Evolutionary conservation across 1,140 invertebrate species (phyloP).

Genomic region (Drosophila saltans): DNA sequence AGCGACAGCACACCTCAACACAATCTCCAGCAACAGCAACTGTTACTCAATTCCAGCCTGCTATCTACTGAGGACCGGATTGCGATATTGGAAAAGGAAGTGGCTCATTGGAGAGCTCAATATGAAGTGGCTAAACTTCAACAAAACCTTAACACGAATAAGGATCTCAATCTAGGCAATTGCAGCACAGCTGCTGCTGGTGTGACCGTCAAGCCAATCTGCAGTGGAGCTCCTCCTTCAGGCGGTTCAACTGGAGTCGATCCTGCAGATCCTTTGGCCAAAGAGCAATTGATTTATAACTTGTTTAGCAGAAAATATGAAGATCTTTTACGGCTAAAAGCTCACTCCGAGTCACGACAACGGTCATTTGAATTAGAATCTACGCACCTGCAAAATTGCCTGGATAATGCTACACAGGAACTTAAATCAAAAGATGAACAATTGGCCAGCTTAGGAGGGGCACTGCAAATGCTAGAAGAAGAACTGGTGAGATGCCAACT

Average conservation of each 20-base stretch:
- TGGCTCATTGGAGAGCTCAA: constrained; percentile 85
- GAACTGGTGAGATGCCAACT: constrained; percentile 82
- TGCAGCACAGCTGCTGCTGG: constrained; percentile 76
- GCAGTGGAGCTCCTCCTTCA: constrained; percentile 48
- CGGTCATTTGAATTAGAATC: constrained; percentile 67
- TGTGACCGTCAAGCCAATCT: constrained; percentile 55
- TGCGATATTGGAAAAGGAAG: constrained; percentile 84
- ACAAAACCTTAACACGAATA: constrained; percentile 68
- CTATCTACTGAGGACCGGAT: constrained; percentile 70
- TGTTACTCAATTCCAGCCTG: constrained; percentile 27
- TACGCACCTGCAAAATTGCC: constrained; percentile 73
- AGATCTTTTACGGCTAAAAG: constrained; percentile 71
- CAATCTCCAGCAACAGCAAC: constrained; percentile 42
- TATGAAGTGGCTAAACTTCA: constrained; percentile 85
- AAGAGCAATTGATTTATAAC: constrained; percentile 77
- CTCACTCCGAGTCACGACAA: constrained; percentile 69
- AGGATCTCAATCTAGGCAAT: constrained; percentile 65
- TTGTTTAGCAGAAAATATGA: constrained; percentile 77
- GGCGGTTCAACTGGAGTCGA: constrained; percentile 56
- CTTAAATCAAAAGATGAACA: constrained; percentile 83
- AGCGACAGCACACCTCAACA: constrained; percentile 79
- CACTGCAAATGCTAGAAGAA: constrained; percentile 84
- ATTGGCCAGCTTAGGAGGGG: constrained; percentile 84
- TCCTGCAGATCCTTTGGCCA: constrained; percentile 52
- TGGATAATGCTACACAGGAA: constrained; percentile 79